These are phyloP conservation scores for Gadus chalcogrammus DNA, from an alignment of 2,113 vertebrate species.

Conservation along the genomic window DNA sequence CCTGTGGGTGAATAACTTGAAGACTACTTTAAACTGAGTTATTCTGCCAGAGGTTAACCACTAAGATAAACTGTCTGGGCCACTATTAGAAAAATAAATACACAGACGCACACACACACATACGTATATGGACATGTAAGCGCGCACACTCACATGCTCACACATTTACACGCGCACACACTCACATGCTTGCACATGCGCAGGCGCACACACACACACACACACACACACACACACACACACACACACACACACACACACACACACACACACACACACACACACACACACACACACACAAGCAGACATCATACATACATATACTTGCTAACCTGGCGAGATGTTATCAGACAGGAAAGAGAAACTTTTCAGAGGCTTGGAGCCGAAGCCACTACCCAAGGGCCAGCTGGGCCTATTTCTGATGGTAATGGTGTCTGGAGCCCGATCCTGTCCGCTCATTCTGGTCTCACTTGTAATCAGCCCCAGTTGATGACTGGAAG, in stretches of 20 bases:
- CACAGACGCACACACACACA: constrained; percentile 3
- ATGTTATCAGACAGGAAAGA: background rate
- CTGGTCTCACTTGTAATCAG: no score
- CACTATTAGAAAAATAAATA: constrained; percentile 3
- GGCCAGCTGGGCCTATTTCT: no score
- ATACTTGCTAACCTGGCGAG: background rate
- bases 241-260: no score
- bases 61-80: constrained; percentile 26
- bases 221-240: no score
- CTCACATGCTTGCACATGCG: background rate
- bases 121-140: background rate
- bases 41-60: constrained; percentile 31
- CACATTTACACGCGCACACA: background rate
- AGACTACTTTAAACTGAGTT: constrained; percentile 16
- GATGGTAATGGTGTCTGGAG: no score
- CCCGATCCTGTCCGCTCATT: no score
- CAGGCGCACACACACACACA: background rate
- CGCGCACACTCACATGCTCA: background rate
- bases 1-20: constrained; percentile 31
- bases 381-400: no score
- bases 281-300: background rate
- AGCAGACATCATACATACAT: background rate
- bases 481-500: no score
- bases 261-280: background rate
- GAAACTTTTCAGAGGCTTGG: no score